Base-by-base conservation (phyloP, 2,113 vertebrate genomes). In the Eleginops maclovinus region DNA sequence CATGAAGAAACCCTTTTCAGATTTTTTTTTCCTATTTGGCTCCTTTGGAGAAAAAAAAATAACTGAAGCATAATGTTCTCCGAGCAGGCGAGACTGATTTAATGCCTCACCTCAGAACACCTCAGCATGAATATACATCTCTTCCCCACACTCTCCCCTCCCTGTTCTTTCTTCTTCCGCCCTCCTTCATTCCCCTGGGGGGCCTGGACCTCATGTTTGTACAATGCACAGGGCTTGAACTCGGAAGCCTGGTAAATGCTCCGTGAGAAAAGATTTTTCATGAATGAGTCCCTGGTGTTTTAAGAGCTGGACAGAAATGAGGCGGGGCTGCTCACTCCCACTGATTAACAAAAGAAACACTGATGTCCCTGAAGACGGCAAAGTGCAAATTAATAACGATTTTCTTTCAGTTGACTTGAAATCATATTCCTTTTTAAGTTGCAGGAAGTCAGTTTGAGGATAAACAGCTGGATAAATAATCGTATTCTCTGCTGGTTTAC, bases 291-390 rank as follows among this genome's bases (percentile, higher is more conserved):
- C 49, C 73, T 14, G 55, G 75, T 82, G 74, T 68, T 88, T 88
- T 36, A 24, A 66, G 50, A 75, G 54, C 46, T 53, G 28, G 74
- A 61, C 49, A 51, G 22, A 44, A 78, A 14, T 28, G 44, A 13
- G 4, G 44, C 21, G 43, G 55, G 69, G 70, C 58, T 14, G 80
- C 70, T 75, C 70, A 77, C 70, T 73, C 28, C 54, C 54, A 41
- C 54, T 36, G 43, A 83, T 86, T 86, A 84, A 80, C 77, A 88
- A 88, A 85, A 89, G 76, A 90, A 67, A 79, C 67, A 53, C 70
- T 53, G 28, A 84, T 51, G 22, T 81, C 79, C 55, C 59, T 51
- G 59, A 54, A 61, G 71, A 74, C 68, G 73, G 86, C 70, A 71
- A 74, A 56, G 69, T 59, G 54, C 28, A 53, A 81, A 77, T 80